Evolutionary conservation across 2,888 invertebrate genomes (phyloP), one percentile per base, ranked within the genome.

Genomic region (Strigamia crassipes): DNA sequence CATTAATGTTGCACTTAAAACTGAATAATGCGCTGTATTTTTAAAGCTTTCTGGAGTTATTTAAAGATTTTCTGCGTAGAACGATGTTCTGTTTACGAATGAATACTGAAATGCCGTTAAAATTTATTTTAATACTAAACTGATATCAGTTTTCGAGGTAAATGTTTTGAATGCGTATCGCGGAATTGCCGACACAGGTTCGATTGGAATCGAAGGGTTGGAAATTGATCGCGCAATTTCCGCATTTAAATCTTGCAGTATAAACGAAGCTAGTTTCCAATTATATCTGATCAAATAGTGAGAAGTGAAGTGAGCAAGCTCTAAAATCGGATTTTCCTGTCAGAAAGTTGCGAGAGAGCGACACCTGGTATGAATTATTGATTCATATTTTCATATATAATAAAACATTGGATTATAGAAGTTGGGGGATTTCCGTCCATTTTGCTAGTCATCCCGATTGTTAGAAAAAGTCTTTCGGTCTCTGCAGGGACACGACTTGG

Each of bases 381-480:
- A 46, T 46, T 46, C 46, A 46, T 46, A 46, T 46, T 46, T 46
- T 46, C 46, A 46, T 46, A 46, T 46, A 46, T 46, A 46, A 46
- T 46, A 46, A 46, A 46, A 46, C 46, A 46, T 46, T 46, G 46
- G 46, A 46, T 46, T 46, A 46, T n/a, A 38, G 46, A 46, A 46
- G 46, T 46, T 46, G 46, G 46, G 46, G 46, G 46, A 46, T 46
- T 46, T 46, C 46, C 46, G 46, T 46, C n/a, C 46, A 46, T 46
- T 46, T 46, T 46, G 46, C 46, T 46, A 46, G 46, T 46, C 46
- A 46, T 46, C 46, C 46, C 46, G 46, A 46, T 46, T 46, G 46
- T n/a, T 46, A 10, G 46, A n/a, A 46, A 46, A 46, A 73, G 73
- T 73, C 27, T 73, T 73, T 15, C 21, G 73, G 73, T 73, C 73